These are phyloP conservation scores for Corydoras maculifer DNA, from an alignment of 2,113 vertebrate species.

Conservation along the genomic window DNA sequence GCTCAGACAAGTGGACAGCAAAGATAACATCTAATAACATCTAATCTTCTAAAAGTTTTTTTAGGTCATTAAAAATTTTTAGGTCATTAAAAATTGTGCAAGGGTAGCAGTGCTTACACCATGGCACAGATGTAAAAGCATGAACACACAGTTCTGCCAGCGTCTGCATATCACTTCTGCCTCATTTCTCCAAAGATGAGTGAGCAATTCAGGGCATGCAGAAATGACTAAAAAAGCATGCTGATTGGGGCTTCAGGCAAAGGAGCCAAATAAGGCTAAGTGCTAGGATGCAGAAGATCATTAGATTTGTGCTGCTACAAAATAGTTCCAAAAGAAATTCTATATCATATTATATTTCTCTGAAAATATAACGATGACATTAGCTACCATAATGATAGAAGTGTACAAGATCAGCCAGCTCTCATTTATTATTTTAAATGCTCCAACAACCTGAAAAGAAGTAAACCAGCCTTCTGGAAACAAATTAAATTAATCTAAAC, in stretches of 20 bases:
- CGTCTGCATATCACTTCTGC: constrained; percentile 14
- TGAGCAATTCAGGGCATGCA: constrained; percentile 4
- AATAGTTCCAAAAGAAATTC: neutral
- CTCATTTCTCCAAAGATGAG: constrained; percentile 15
- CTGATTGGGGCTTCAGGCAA: constrained; percentile 15
- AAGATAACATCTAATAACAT: too few relatives aligned
- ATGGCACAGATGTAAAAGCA: constrained; percentile 5
- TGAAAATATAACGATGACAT: neutral
- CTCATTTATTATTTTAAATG: constrained; percentile 22
- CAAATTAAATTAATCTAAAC: constrained; percentile 18
- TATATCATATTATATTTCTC: neutral
- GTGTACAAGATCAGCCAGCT: neutral
- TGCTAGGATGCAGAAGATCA: constrained; percentile 6
- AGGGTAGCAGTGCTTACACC: constrained; percentile 4
- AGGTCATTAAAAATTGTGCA: neutral
- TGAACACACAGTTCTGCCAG: neutral
- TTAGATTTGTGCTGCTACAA: constrained; percentile 12
- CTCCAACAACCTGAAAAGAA: constrained; percentile 8
- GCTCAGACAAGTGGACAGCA: too few relatives aligned
- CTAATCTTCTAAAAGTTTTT: neutral
- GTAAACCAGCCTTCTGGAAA: constrained; percentile 1
- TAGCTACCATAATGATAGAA: neutral
- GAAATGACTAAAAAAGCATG: constrained; percentile 13
- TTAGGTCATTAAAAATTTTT: neutral
- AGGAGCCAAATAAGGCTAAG: constrained; percentile 10